Evolutionary conservation across 1,140 invertebrate species (phyloP).

Genomic region (Rhynchophorus ferrugineus): DNA sequence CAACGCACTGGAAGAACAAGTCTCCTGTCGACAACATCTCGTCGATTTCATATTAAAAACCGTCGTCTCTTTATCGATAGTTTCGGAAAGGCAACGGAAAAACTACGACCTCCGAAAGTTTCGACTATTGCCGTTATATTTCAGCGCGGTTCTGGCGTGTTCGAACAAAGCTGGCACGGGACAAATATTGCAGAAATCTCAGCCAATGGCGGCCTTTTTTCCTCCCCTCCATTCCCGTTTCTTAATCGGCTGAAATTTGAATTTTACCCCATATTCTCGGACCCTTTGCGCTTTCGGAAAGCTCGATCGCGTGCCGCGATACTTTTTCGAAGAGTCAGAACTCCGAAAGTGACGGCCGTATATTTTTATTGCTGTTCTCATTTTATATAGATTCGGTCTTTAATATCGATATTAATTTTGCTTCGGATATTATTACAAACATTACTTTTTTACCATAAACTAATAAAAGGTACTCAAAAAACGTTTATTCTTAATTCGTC

Average conservation of each 20-base stretch:
- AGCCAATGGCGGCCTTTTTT: conserved; percentile 21
- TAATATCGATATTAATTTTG: no score
- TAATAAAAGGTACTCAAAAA: no score
- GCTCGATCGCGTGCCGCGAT: neutral
- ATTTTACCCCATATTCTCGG: conserved; percentile 2
- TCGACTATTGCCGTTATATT: conserved; percentile 1
- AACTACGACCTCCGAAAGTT: neutral
- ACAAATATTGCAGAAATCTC: conserved; percentile 23
- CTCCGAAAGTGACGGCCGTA: no score
- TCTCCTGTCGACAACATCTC: conserved; percentile 15
- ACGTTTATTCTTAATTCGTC: no score
- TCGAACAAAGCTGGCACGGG: conserved; percentile 12
- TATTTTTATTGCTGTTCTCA: no score
- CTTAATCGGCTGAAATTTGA: conserved; percentile 10
- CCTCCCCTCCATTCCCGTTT: conserved; percentile 1
- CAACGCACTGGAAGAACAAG: conserved; percentile 11
- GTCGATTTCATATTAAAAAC: neutral
- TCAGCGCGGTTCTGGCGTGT: conserved; percentile 10
- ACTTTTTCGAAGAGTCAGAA: neutral
- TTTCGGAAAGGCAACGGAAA: neutral
- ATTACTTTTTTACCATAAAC: no score
- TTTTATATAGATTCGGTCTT: no score
- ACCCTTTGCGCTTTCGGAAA: neutral
- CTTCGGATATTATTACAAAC: no score
- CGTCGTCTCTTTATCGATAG: no score